Conservation (phyloP, 2,113 vertebrate species). For the Marmota flaviventris region DNA sequence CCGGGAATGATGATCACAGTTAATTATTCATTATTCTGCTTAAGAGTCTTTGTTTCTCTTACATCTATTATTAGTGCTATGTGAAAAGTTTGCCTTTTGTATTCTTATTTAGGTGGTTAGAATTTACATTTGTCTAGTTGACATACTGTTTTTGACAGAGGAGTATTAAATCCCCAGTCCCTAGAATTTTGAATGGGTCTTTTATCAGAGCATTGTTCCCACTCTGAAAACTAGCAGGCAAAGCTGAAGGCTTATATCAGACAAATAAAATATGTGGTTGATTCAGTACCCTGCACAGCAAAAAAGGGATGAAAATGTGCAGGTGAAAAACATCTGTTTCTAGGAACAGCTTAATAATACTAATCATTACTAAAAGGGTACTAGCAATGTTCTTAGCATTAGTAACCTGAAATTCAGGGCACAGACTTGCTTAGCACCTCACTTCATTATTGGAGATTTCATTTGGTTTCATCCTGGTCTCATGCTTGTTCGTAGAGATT, state of each 20-base stretch:
- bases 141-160: constrained; percentile 8
- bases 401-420: background rate
- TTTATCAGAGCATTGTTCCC: background rate
- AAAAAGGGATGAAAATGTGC: background rate
- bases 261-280: background rate
- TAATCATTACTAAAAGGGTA: background rate
- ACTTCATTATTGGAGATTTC: background rate
- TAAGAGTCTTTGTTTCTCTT: background rate
- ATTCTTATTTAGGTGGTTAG: background rate
- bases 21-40: background rate
- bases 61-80: background rate
- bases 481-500: background rate
- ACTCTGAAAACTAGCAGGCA: constrained; percentile 26
- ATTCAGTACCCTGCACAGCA: background rate
- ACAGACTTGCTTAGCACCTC: background rate
- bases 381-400: background rate
- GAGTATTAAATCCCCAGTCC: background rate
- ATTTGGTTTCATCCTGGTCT: constrained; percentile 30
- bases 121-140: background rate
- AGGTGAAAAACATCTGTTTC: background rate
- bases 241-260: background rate
- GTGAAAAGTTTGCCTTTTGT: background rate
- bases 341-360: background rate
- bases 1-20: background rate
- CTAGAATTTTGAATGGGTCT: constrained; percentile 1